Evolutionary conservation across 2,888 invertebrate species (phyloP).

Genomic region (Nycteola revayana): DNA sequence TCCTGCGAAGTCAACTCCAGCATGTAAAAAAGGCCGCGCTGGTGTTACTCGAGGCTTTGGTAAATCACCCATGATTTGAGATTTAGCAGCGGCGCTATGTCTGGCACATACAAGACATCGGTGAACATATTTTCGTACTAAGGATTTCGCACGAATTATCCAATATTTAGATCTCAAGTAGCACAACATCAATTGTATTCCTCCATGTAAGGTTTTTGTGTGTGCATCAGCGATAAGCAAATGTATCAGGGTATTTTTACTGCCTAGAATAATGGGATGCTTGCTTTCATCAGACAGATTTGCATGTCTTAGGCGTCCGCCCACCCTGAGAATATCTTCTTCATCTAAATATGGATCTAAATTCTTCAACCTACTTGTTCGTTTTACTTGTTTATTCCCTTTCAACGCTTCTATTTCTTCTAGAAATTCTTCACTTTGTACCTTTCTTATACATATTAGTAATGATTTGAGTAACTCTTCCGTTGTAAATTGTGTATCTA

Average conservation of each 20-base stretch:
- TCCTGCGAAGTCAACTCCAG: constrained; percentile 4
- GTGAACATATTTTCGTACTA: not conserved
- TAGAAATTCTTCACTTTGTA: constrained; percentile 1
- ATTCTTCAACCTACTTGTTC: not conserved
- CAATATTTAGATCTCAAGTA: constrained; percentile 3
- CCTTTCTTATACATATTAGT: not conserved
- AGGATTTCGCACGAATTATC: not conserved
- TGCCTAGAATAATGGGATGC: not conserved
- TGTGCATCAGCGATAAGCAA: not conserved
- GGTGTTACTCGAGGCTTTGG: constrained; percentile 4
- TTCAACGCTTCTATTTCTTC: not conserved
- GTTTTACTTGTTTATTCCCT: constrained; percentile 1
- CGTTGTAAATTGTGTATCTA: too few species aligned
- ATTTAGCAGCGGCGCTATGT: not conserved
- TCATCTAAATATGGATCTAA: constrained; percentile 3
- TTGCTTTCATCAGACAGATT: not conserved
- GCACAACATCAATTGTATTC: constrained; percentile 1
- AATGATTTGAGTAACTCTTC: not conserved
- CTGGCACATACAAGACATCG: constrained; percentile 2
- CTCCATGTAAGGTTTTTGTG: not conserved
- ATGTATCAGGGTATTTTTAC: not conserved
- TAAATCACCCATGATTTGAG: constrained; percentile 7
- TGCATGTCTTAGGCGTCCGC: constrained; percentile 1
- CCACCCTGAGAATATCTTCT: constrained; percentile 2
- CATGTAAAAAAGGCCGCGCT: not conserved